phyloP scores from a whole-genome alignment of 2,113 vertebrate genomes.

The Calcarius ornatus region DNA sequence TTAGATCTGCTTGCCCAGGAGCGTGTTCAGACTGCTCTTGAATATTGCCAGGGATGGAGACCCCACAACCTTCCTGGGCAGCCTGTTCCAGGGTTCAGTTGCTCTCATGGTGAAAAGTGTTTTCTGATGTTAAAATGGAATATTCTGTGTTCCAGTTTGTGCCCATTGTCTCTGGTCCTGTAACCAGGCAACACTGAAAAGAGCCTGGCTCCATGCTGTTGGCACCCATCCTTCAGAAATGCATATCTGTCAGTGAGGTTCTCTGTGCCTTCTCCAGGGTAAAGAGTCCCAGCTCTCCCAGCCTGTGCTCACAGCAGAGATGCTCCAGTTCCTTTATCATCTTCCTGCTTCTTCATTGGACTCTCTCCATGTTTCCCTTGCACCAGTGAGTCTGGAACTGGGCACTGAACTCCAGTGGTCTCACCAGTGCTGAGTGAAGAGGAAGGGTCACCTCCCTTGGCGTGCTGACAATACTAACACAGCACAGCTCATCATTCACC shows the following conservation, averaged over 20 bases:
- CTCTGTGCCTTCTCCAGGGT: neutral
- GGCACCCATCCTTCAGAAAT: neutral
- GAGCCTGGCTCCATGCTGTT: neutral
- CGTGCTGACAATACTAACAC: neutral
- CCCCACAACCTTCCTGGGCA: neutral
- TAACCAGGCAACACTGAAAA: neutral
- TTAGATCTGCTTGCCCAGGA: neutral
- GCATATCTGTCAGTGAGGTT: rapidly evolving
- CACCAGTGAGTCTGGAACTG: rapidly evolving
- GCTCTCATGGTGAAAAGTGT: neutral
- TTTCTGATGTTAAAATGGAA: neutral
- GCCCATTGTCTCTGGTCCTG: neutral
- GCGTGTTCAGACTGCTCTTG: rapidly evolving
- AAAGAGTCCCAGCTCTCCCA: neutral
- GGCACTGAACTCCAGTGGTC: neutral
- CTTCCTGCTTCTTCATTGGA: rapidly evolving
- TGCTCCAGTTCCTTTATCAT: neutral
- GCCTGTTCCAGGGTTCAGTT: neutral
- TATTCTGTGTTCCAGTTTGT: neutral
- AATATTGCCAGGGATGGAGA: rapidly evolving
- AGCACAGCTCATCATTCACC: neutral
- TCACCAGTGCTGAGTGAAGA: neutral
- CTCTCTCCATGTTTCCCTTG: neutral
- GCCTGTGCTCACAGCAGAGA: neutral
- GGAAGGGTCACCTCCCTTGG: neutral